Conservation (phyloP, 2,888 invertebrate genomes). For the Listrodromus nycthemerus region DNA sequence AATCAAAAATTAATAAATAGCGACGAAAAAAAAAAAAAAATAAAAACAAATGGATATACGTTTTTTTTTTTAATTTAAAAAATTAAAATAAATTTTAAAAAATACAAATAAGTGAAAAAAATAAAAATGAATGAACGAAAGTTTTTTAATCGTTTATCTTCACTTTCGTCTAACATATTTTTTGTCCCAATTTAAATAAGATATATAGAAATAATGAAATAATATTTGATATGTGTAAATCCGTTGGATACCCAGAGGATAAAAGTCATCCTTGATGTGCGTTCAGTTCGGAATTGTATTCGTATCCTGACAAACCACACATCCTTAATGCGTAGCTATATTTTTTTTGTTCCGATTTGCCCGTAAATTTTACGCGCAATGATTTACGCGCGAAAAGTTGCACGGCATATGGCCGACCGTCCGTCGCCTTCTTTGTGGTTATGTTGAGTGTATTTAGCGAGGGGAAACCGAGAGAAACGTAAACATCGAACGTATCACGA, state of each 20-base stretch:
- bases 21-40: neutral
- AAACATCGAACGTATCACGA: conserved; percentile 29
- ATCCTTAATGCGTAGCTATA: neutral
- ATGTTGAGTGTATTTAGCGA: neutral
- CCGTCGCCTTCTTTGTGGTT: conserved; percentile 42
- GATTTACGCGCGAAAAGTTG: conserved; percentile 26
- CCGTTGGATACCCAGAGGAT: too few species aligned
- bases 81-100: neutral
- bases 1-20: neutral
- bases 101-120: too few species aligned
- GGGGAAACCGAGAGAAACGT: conserved; percentile 25
- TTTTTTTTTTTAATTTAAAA: too few species aligned
- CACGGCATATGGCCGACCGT: conserved; percentile 51
- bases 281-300: neutral
- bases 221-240: too few species aligned
- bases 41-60: too few species aligned
- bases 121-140: too few species aligned
- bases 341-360: neutral
- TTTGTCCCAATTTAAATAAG: too few species aligned
- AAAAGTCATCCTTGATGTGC: neutral
- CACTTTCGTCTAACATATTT: too few species aligned
- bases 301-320: neutral
- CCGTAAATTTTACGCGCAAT: neutral
- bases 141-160: too few species aligned
- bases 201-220: too few species aligned